Conservation (phyloP, 1,140 invertebrate species). For the Druon quercuslanigerum region DNA sequence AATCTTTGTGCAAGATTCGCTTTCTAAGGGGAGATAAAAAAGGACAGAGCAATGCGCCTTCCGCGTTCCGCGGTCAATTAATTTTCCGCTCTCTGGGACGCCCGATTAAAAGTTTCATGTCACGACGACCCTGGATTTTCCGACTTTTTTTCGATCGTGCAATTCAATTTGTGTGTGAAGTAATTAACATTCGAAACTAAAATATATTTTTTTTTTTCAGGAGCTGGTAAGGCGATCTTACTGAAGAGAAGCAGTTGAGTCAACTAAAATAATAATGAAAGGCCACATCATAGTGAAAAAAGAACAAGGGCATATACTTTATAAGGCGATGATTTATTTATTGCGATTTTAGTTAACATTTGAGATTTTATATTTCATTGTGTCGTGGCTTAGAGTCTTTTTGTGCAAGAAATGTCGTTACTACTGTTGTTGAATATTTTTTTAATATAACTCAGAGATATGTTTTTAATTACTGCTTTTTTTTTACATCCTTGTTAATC, state of each 20-base stretch:
- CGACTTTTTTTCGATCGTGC: neutral
- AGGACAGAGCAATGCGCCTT: neutral
- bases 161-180: neutral
- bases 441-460: neutral
- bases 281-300: neutral
- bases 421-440: conserved; percentile 20
- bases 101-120: neutral
- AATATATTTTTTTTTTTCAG: neutral
- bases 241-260: neutral
- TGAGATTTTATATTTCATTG: neutral
- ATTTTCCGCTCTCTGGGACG: conserved; percentile 6
- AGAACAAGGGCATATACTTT: neutral
- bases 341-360: neutral
- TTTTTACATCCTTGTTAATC: neutral
- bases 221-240: neutral
- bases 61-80: neutral
- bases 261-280: neutral
- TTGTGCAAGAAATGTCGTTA: neutral
- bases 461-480: neutral
- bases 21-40: conserved; percentile 7
- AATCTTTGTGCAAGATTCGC: neutral
- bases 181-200: neutral
- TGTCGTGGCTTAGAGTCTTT: no score
- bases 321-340: conserved; percentile 8
- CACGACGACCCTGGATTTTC: neutral